phyloP scores from a whole-genome alignment of 2,797 vertebrate genomes.

The Carduelis carduelis region DNA sequence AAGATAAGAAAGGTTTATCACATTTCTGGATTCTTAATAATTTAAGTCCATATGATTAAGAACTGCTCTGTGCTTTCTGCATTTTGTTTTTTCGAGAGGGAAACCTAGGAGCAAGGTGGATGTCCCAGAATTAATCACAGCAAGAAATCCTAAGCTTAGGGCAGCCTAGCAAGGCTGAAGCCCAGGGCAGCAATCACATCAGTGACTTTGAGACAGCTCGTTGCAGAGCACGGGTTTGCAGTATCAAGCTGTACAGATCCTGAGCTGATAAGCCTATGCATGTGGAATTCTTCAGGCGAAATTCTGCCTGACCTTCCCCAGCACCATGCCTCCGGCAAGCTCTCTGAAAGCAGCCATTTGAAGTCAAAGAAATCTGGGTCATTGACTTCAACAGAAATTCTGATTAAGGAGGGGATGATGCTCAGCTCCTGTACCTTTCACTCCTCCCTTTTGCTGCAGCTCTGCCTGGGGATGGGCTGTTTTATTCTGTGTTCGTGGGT shows the following conservation, averaged over 20 bases:
- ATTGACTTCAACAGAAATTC: slow-evolving; percentile 49
- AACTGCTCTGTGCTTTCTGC: not conserved
- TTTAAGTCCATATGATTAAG: not conserved
- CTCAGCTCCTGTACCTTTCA: slow-evolving; percentile 42
- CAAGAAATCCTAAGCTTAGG: not conserved
- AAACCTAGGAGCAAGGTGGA: not conserved
- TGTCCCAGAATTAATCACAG: not conserved
- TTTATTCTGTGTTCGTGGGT: slow-evolving; percentile 37
- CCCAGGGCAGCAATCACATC: not conserved
- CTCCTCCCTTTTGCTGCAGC: slow-evolving; percentile 32
- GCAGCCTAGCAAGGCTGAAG: not conserved
- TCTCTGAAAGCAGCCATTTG: slow-evolving; percentile 48
- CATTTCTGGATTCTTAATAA: not conserved
- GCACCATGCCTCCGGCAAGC: not conserved
- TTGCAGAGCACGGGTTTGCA: not conserved
- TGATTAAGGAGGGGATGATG: slow-evolving; percentile 40
- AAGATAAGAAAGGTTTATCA: not conserved
- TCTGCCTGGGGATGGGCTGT: slow-evolving; percentile 35
- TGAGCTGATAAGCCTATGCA: not conserved
- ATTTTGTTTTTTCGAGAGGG: not conserved
- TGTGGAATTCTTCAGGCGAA: not conserved
- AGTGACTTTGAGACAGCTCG: not conserved
- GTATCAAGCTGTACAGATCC: not conserved
- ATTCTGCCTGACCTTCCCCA: slow-evolving; percentile 49
- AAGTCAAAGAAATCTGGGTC: slow-evolving; percentile 61